A percentile compares a stretch with the other conserved stretches of the same genome.
Conservation (phyloP, 2,797 vertebrate genomes). For the Schizothorax lantsangensis region DNA sequence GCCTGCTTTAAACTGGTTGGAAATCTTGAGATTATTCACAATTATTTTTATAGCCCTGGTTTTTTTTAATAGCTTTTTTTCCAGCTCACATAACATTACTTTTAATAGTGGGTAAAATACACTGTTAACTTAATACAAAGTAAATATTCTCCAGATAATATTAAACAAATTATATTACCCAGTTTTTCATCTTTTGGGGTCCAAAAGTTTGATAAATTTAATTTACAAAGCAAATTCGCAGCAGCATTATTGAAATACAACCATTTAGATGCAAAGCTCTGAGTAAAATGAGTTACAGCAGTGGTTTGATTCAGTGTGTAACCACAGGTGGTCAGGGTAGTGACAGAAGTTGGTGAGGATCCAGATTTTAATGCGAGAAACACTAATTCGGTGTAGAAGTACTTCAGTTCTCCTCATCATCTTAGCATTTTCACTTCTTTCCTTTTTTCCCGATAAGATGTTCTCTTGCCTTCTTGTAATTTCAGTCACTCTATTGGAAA, state of each 20-base stretch:
- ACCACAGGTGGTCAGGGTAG: not conserved
- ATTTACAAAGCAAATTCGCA: not conserved
- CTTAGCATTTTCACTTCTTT: not conserved
- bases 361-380: not conserved
- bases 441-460: not conserved
- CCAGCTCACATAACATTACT: not conserved
- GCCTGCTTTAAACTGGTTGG: not conserved
- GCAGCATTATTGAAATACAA: not conserved
- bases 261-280: not conserved
- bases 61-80: not conserved
- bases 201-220: too few species aligned
- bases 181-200: too few species aligned
- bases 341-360: not conserved
- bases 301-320: not conserved
- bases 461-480: not conserved
- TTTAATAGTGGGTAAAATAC: not conserved
- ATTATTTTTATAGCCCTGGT: not conserved
- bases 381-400: not conserved
- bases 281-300: constrained; percentile 2
- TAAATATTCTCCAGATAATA: not conserved
- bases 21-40: not conserved
- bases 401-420: not conserved
- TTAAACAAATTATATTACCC: too few species aligned
- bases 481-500: constrained; percentile 3
- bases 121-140: not conserved